Percentiles rank a stretch among this genome's conserved stretches.
phyloP scores from a whole-genome alignment of 2,888 invertebrate genomes.

The Notocelia uddmanniana region DNA sequence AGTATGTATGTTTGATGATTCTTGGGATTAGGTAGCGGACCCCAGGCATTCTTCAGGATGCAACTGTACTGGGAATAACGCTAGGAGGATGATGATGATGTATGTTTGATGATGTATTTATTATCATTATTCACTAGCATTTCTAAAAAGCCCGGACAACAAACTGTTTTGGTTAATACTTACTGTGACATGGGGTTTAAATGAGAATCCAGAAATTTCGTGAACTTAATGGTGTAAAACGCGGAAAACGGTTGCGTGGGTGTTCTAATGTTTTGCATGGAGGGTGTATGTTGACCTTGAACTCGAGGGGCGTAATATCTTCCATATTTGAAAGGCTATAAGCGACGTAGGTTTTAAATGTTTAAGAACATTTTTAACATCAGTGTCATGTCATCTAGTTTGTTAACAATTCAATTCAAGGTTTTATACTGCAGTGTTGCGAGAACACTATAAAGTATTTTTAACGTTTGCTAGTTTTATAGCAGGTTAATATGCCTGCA shows the following conservation, averaged over 20 bases:
- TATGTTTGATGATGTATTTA: too few species aligned
- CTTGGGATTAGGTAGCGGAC: too few species aligned
- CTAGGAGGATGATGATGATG: too few species aligned
- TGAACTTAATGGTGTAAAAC: not conserved
- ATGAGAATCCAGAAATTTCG: not conserved
- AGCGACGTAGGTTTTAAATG: not conserved
- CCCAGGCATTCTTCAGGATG: too few species aligned
- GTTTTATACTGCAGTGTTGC: slow-evolving; percentile 12
- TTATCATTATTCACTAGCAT: too few species aligned
- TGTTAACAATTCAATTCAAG: too few species aligned
- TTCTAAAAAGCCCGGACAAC: too few species aligned
- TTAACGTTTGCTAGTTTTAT: not conserved
- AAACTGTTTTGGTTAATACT: not conserved
- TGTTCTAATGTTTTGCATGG: slow-evolving; percentile 9
- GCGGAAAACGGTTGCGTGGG: slow-evolving; percentile 12
- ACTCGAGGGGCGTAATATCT: not conserved
- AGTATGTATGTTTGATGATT: too few species aligned
- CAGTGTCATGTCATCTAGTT: not conserved
- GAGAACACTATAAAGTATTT: not conserved
- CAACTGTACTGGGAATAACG: too few species aligned
- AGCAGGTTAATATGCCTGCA: too few species aligned
- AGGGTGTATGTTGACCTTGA: slow-evolving; percentile 26
- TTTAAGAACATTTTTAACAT: not conserved
- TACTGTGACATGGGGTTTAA: not conserved
- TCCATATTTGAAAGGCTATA: not conserved